Base-by-base conservation (phyloP, 2,797 vertebrate species). In the Diceros bicornis region DNA sequence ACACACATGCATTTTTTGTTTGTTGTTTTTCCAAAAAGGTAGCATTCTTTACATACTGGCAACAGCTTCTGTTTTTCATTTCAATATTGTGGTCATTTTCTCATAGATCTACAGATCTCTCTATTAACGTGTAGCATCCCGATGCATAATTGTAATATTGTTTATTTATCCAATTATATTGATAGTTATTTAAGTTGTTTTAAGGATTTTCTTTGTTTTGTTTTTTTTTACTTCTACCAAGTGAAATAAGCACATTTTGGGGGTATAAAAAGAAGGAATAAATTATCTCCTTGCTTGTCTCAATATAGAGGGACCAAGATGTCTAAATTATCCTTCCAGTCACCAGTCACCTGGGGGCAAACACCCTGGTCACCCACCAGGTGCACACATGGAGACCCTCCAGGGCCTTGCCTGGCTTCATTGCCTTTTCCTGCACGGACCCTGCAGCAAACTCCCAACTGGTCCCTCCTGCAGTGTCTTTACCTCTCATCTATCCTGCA, bases 311-410 rank as follows among this genome's bases (percentile, higher is more conserved):
- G 4, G 37, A 12, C 59, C 34, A 13, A 18, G 17, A 18, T 32
- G 5, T 62, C 41, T 37, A 37, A 81, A 44, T 81, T 41, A 72
- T 6, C n/a, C 8, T 81, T 47, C 27, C 14, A 57, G 20, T n/a
- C n/a, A n/a, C 32, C 27, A 52, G 27, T 62, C 25, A 32, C 34
- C 50, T 50, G 21, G 23, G 21, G 8, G 27, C 25, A 62, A 89
- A 71, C 64, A 20, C 1, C 25, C 7, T 1, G 12, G 68, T 2
- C n/a, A 21, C 21, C 12, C 16, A 2, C 27, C 21, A 1, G 2
- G 25, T 32, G 4, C 13, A 17, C 8, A 41, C 27, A 23, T 21
- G 50, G 50, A n/a, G 61, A 16, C 61, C 47, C 16, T 27, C 29
- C 16, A 37, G 41, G 41, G 29, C 21, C 11, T 8, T 47, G 16